These are phyloP conservation scores for Rugalucina vietnamica DNA, from an alignment of 2,888 invertebrate species.

Conservation along the genomic window DNA sequence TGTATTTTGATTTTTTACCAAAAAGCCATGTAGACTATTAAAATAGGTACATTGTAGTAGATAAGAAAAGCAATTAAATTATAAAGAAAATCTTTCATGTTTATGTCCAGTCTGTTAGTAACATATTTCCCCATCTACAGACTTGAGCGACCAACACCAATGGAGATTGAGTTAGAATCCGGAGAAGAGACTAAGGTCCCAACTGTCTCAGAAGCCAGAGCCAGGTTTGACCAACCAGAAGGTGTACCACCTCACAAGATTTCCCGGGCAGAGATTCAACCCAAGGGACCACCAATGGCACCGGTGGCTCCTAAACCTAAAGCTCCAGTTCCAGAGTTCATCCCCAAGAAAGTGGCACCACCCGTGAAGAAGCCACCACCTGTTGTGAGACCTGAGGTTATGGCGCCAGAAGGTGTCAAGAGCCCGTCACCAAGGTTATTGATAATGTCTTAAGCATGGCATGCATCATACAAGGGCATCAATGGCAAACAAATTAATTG, in stretches of 20 bases:
- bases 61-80: no score
- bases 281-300: slow-evolving; percentile 46
- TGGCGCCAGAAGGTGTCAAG: neutral
- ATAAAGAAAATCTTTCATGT: no score
- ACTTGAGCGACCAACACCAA: slow-evolving; percentile 52
- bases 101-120: no score
- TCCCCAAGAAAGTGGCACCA: slow-evolving; percentile 54
- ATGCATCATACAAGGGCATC: no score
- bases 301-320: slow-evolving; percentile 49
- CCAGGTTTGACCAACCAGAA: slow-evolving; percentile 67
- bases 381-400: slow-evolving; percentile 22
- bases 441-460: no score
- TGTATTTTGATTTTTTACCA: no score
- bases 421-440: slow-evolving; percentile 22
- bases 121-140: slow-evolving; percentile 15
- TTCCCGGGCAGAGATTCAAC: slow-evolving; percentile 57
- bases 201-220: slow-evolving; percentile 73
- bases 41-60: no score
- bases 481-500: no score
- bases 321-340: slow-evolving; percentile 42
- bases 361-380: slow-evolving; percentile 46
- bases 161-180: slow-evolving; percentile 56
- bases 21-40: no score
- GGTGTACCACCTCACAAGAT: slow-evolving; percentile 52
- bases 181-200: slow-evolving; percentile 71